Percentiles rank a stretch among this genome's conserved stretches.
phyloP scores from a whole-genome alignment of 2,888 invertebrate genomes.

The Drosophila planitibia region DNA sequence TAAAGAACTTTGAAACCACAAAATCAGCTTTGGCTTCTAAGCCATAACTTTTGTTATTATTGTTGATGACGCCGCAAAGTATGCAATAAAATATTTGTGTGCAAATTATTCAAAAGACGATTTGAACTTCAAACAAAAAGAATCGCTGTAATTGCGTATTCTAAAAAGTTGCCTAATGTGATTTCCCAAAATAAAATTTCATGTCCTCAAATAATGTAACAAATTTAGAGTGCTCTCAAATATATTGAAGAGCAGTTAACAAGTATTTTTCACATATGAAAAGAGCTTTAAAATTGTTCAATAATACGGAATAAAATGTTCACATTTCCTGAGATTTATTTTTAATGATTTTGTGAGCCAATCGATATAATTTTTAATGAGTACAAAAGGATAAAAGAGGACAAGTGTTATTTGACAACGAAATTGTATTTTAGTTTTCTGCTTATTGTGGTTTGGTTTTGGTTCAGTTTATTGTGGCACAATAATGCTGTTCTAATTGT shows the following conservation, averaged over 20 bases:
- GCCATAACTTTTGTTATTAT: constrained; percentile 5
- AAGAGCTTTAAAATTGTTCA: background rate
- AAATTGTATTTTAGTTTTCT: constrained; percentile 4
- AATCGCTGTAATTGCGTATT: background rate
- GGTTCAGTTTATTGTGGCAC: constrained; percentile 12
- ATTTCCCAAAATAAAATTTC: background rate
- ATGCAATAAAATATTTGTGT: background rate
- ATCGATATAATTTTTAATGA: constrained; percentile 9
- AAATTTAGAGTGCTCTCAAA: background rate
- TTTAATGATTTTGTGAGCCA: background rate
- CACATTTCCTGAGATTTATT: constrained; percentile 1
- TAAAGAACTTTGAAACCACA: background rate
- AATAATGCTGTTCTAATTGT: constrained; percentile 45
- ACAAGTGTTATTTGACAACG: constrained; percentile 20
- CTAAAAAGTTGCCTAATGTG: constrained; percentile 6
- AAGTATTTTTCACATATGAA: background rate
- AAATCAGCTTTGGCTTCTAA: background rate
- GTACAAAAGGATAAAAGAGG: background rate
- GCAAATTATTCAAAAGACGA: background rate
- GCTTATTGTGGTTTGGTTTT: background rate
- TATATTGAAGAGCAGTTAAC: background rate
- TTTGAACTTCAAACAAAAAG: background rate
- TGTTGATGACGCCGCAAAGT: background rate
- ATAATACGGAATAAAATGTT: background rate
- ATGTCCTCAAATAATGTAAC: background rate